Evolutionary conservation across 2,113 vertebrate genomes (phyloP).

Genomic region (Odocoileus virginianus): DNA sequence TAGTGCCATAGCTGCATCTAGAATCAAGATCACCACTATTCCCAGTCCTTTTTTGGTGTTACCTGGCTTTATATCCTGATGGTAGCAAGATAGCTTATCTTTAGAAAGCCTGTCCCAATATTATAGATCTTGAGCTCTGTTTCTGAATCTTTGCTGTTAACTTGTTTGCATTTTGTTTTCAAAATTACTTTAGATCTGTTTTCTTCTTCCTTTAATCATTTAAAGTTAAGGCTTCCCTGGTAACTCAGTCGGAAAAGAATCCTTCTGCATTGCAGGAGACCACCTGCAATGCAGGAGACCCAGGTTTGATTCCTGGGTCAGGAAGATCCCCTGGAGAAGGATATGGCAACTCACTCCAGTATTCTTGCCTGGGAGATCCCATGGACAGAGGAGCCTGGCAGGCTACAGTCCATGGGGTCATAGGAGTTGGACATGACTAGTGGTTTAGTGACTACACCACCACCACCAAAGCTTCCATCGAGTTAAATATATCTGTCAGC

Average conservation of each 20-base stretch:
- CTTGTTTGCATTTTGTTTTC: conserved; percentile 7
- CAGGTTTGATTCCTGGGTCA: neutral
- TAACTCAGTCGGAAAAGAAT: neutral
- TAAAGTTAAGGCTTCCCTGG: neutral
- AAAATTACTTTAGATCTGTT: conserved; percentile 21
- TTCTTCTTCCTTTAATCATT: conserved; percentile 1
- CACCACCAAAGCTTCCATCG: neutral
- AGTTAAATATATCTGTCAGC: neutral
- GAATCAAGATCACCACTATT: neutral
- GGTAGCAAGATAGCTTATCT: neutral
- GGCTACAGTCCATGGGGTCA: neutral
- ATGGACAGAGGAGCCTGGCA: neutral
- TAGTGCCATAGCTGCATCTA: neutral
- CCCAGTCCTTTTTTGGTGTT: neutral
- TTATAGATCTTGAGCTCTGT: neutral
- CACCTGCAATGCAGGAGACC: neutral
- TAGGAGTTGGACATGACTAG: neutral
- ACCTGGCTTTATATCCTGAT: neutral
- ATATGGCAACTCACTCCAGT: neutral
- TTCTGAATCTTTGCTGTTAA: conserved; percentile 19
- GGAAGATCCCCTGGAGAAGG: neutral
- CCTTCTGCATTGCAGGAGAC: neutral
- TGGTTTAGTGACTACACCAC: neutral
- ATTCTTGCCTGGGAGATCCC: neutral
- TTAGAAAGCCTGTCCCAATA: neutral